A percentile compares a stretch with the other conserved stretches of the same genome.
These are phyloP conservation scores for Cirrhinus mrigala DNA, from an alignment of 2,797 vertebrate species.

Conservation along the genomic window DNA sequence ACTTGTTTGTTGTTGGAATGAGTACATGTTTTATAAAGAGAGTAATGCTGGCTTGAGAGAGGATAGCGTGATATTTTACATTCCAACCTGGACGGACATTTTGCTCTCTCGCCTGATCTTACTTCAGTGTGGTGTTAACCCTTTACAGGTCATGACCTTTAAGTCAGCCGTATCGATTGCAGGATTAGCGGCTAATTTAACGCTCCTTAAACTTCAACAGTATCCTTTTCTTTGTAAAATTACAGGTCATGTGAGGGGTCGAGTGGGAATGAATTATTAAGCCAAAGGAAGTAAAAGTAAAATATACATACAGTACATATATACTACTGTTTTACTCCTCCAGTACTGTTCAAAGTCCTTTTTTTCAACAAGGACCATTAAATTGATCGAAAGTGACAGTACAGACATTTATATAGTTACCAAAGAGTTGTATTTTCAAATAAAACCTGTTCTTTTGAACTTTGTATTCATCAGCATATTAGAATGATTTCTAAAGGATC, in stretches of 20 bases:
- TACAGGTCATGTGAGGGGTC: conserved; percentile 12
- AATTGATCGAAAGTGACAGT: background rate
- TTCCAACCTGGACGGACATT: conserved; percentile 52
- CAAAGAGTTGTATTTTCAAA: background rate
- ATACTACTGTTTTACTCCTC: background rate
- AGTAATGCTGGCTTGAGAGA: conserved; percentile 61
- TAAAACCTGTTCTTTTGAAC: background rate
- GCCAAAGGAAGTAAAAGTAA: background rate
- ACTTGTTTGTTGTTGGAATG: conserved; percentile 44
- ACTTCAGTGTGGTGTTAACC: conserved; percentile 54
- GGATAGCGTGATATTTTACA: conserved; percentile 59
- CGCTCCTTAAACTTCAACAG: conserved; percentile 47
- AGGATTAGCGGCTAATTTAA: conserved; percentile 60
- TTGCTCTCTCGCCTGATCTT: conserved; percentile 45
- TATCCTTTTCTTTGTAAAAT: conserved; percentile 54
- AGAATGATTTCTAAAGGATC: too few relatives aligned
- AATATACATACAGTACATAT: background rate
- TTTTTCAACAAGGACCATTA: background rate
- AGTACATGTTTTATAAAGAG: conserved; percentile 69
- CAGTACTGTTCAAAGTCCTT: background rate
- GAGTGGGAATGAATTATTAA: background rate
- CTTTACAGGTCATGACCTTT: conserved; percentile 71
- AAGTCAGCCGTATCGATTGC: conserved; percentile 70
- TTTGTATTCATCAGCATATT: too few relatives aligned
- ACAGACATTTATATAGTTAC: background rate